These are phyloP conservation scores for Zaprionus lachaisei DNA, from an alignment of 1,140 invertebrate genomes.

Conservation along the genomic window DNA sequence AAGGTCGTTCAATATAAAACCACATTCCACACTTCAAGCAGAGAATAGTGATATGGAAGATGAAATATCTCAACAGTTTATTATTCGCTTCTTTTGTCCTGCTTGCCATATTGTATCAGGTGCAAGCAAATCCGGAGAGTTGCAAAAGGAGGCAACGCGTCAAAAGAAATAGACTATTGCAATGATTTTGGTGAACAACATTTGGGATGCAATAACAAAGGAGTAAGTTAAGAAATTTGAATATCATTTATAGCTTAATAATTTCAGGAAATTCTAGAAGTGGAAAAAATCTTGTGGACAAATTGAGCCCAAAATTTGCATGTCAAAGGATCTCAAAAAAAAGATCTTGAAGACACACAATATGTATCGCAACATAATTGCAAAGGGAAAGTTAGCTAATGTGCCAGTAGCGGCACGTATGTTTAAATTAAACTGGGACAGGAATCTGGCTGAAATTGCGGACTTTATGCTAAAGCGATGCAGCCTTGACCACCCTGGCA, in stretches of 20 bases:
- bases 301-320: neutral
- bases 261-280: too few relatives aligned
- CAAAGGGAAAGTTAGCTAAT: neutral
- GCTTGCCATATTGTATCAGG: neutral
- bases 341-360: neutral
- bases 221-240: too few relatives aligned
- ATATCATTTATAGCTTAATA: too few relatives aligned
- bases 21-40: neutral
- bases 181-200: too few relatives aligned
- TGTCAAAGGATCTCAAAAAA: neutral
- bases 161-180: too few relatives aligned
- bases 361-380: neutral
- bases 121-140: neutral
- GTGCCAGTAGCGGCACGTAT: neutral
- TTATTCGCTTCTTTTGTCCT: neutral
- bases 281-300: neutral
- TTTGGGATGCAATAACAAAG: too few relatives aligned
- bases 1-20: neutral
- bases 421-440: neutral
- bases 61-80: neutral
- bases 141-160: neutral
- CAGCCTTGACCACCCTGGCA: neutral
- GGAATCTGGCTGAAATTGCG: neutral
- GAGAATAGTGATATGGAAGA: neutral
- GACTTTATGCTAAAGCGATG: neutral